Evolutionary conservation across 2,113 vertebrate species (phyloP), one percentile per base, ranked within the genome.

Genomic region (Paratilapia polleni): DNA sequence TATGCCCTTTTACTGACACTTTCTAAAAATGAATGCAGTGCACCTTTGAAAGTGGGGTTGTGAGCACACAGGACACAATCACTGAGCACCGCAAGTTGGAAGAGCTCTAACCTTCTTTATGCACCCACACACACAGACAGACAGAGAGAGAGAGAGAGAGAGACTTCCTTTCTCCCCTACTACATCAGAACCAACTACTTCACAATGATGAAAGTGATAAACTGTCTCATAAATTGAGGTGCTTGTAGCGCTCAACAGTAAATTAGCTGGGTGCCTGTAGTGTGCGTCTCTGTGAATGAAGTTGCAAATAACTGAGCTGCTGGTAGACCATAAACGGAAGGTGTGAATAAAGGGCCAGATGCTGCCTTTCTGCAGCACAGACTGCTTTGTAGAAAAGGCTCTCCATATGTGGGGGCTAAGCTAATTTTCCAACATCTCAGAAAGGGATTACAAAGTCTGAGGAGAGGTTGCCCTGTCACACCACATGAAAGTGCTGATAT

Each of bases 261-360:
- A 80, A 84, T 78, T 9, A 80, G 15, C 56, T 14, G 8, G 57
- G 56, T 26, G 82, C 58, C 58, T 81, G 58, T 31, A 19, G 47
- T 82, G 66, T 52, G 78, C 22, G 4, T 52, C 60, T 70, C 20
- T 70, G 59, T 15, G 63, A 43, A 41, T 59, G 62, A 74, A 77
- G 28, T 8, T 62, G n/a, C 19, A 70, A 63, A 78, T 64, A 76
- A 76, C 12, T 4, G 17, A 68, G 63, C 20, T 73, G 52, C 41
- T 20, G 2, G 52, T 22, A 22, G 80, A 62, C 78, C 68, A 34
- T 63, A 59, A 90, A 87, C 63, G 58, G 87, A 80, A 83, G 84
- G 83, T 91, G 91, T 80, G 81, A 87, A 77, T 73, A 58, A 68
- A 84, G 87, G 81, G 54, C 77, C 88, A 70, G 78, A 49, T 5